Evolutionary conservation across 2,888 invertebrate genomes (phyloP), one percentile per base, ranked within the genome.

Genomic region (Timandra comae): DNA sequence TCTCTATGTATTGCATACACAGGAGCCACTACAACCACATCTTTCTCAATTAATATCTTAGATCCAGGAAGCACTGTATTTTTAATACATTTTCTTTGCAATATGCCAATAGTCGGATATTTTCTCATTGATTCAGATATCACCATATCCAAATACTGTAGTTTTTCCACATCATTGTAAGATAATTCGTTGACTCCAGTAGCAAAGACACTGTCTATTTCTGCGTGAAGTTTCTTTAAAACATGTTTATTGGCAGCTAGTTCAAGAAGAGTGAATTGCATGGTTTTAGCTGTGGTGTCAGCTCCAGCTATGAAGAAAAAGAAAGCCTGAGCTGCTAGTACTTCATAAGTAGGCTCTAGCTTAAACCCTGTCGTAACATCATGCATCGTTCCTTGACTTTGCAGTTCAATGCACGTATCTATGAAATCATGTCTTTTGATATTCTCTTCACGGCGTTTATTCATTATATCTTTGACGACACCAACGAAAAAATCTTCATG

Each of bases 261-360:
- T 41, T 73, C 66, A 20, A 78, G 45, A 6, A 80, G 46, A 6
- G 65, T 56, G 21, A 74, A 82, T 41, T 76, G 66, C 49, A 86
- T 68, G 0, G 73, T 45, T 6, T 59, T 72, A 1, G 84, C 78
- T 6, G 78, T 67, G 1, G 82, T 77, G 25, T 86, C 85, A 2
- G 73, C 67, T 1, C 86, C 86, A 19, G 81, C 85, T 19, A 80
- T 36, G 21, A 82, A 82, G 36, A 86, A 86, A 41, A 84, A 71
- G 30, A 86, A 79, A 0, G 79, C 77, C 46, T 86, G 84, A 1
- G 81, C 76, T 2, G 78, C 73, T 12, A 84, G 23, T 1, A 79
- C 8, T 49, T 74, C 71, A 28, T 68, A 71, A 3, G 72, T 63
- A 1, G 69, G 63, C 2, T 62, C 49, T 5, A 77, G 20, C 32